Evolutionary conservation across 2,113 vertebrate genomes (phyloP), one percentile per base, ranked within the genome.

Genomic region (Scatophagus argus): DNA sequence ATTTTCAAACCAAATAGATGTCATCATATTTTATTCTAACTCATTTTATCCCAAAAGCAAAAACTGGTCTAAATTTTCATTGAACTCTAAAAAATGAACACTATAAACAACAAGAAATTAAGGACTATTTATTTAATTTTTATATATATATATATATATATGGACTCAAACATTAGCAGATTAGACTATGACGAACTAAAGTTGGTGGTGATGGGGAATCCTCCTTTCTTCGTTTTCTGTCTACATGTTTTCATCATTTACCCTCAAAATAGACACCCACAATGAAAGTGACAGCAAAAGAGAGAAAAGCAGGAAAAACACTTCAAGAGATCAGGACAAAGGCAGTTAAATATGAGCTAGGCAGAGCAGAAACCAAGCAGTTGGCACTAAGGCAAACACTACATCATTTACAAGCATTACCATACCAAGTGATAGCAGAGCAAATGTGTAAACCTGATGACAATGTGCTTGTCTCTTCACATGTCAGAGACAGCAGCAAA

Each of bases 401-500:
- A 36, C 83, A 87, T 85, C 68, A 83, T 77, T 74, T 73, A 72
- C 61, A 83, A 38, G 49, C 72, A 73, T 68, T 52, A 77, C 46
- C 51, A 61, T 59, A 74, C 62, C 25, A 81, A 71, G 58, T 84
- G 71, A 79, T 79, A 79, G 82, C 75, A 77, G 71, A 87, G 71
- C 65, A 72, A 84, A 85, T 77, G 83, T 77, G 81, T 87, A 86
- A 86, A 88, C 79, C 71, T 74, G 84, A 85, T 80, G 86, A 85
- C 86, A 83, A 89, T 82, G 79, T 46, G 85, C 86, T 87, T 85
- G 86, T 88, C 84, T 92, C 70, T 84, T 79, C 83, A 82, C 88
- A 87, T 87, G 85, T 88, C 89, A 88, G 59, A 88, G 81, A 78
- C 86, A 89, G 87, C 87, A 82, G 82, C 89, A 94, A 93, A 94